These are phyloP conservation scores for Gulo gulo DNA, from an alignment of 2,113 vertebrate species.

Conservation along the genomic window DNA sequence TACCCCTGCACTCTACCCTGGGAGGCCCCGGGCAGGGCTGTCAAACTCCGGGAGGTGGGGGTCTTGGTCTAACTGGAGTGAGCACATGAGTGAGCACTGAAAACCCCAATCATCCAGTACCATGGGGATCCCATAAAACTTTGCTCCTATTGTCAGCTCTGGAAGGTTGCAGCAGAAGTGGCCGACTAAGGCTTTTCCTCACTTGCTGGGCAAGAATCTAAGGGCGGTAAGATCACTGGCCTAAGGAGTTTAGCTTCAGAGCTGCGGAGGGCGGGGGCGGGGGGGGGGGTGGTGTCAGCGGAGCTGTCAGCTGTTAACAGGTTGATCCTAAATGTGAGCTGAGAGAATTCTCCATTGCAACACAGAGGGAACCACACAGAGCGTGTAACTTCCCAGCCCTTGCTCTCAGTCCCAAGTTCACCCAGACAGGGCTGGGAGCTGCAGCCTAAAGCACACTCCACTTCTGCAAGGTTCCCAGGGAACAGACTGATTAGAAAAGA, in stretches of 20 bases:
- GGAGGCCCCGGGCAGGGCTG: background rate
- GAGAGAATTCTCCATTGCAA: background rate
- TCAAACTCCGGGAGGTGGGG: background rate
- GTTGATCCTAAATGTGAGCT: background rate
- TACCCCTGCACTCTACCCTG: background rate
- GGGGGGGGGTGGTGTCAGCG: rapidly evolving
- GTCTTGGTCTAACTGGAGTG: background rate
- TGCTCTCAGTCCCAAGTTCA: background rate
- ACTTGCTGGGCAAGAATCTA: background rate
- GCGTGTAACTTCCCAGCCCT: background rate
- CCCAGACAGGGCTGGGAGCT: background rate
- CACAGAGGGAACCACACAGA: background rate
- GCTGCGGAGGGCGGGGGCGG: no score
- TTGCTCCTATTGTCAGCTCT: background rate
- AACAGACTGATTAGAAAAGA: background rate
- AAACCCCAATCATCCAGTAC: background rate
- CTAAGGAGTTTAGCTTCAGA: background rate
- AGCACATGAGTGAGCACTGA: background rate
- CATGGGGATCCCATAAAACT: background rate
- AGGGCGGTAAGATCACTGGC: background rate
- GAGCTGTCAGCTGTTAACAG: background rate
- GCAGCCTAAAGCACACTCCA: background rate
- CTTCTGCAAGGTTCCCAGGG: background rate
- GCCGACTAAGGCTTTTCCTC: background rate
- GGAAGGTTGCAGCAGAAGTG: background rate